Evolutionary conservation across 2,888 invertebrate genomes (phyloP).

Genomic region (Ellobium chinense): DNA sequence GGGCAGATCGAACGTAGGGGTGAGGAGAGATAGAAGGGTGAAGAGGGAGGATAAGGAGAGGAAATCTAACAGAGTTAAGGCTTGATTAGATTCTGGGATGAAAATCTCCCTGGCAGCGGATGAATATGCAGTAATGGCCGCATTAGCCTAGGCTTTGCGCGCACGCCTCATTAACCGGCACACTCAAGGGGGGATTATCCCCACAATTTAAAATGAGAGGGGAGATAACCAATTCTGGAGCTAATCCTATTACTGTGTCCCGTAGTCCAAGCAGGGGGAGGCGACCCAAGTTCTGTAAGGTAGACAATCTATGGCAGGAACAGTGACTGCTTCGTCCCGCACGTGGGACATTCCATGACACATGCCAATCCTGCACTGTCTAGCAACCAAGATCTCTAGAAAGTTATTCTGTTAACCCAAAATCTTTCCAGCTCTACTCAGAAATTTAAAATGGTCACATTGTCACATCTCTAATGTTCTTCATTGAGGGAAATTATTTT

Average conservation of each 20-base stretch:
- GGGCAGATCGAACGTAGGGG: no score
- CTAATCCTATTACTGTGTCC: constrained; percentile 31
- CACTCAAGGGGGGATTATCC: constrained; percentile 46
- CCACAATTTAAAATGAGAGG: constrained; percentile 15
- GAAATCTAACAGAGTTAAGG: not conserved
- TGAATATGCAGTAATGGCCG: constrained; percentile 41
- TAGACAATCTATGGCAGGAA: not conserved
- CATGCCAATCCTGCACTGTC: no score
- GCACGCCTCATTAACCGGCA: constrained; percentile 48
- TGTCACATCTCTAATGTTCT: no score
- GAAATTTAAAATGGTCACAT: no score
- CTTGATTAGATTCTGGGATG: constrained; percentile 31
- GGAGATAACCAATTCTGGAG: constrained; percentile 18
- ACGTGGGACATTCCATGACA: no score
- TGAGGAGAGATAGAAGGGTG: not conserved
- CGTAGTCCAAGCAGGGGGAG: not conserved
- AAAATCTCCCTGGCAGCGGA: not conserved
- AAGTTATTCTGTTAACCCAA: no score
- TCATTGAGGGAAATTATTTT: no score
- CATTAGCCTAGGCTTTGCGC: constrained; percentile 32
- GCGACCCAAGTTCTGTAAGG: not conserved
- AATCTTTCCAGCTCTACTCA: no score
- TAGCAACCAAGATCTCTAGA: no score
- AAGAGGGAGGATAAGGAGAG: not conserved
- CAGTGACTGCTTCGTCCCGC: not conserved